Percentiles rank a stretch among this genome's conserved stretches.
These are phyloP conservation scores for Yasuhikotakia modesta DNA, from an alignment of 2,797 vertebrate genomes.

Conservation along the genomic window DNA sequence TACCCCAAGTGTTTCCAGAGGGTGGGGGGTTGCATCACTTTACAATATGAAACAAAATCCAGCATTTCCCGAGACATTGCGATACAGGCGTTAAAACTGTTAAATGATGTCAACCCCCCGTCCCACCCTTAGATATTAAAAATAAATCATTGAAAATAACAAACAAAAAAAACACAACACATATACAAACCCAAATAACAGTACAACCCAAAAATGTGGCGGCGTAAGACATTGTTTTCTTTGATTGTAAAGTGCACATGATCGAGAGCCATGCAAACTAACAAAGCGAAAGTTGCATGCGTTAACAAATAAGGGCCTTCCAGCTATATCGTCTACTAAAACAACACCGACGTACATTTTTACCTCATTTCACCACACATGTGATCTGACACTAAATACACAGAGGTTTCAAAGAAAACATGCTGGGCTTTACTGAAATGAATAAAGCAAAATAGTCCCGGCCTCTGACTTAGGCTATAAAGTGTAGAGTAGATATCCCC, in stretches of 20 bases:
- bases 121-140: conserved; percentile 36
- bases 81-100: too few species aligned
- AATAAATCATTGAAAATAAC: conserved; percentile 29
- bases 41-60: too few species aligned
- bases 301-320: conserved; percentile 63
- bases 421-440: conserved; percentile 61
- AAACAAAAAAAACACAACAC: neutral
- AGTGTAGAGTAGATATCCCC: conserved; percentile 45
- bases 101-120: conserved; percentile 20
- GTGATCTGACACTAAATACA: conserved; percentile 61
- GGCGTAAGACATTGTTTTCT: conserved; percentile 57
- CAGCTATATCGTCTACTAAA: conserved; percentile 53
- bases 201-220: conserved; percentile 25
- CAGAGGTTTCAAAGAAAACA: conserved; percentile 61
- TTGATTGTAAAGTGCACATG: conserved; percentile 61
- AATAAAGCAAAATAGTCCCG: too few species aligned
- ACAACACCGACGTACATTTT: conserved; percentile 58
- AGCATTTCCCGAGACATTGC: too few species aligned
- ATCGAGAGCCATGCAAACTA: conserved; percentile 77
- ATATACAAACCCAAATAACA: conserved; percentile 17
- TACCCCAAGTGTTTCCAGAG: conserved; percentile 10
- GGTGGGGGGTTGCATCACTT: neutral
- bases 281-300: conserved; percentile 77
- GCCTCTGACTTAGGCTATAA: conserved; percentile 43
- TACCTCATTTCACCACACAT: conserved; percentile 60